Conservation (phyloP, 2,888 invertebrate species). For the Heliconius erato region DNA sequence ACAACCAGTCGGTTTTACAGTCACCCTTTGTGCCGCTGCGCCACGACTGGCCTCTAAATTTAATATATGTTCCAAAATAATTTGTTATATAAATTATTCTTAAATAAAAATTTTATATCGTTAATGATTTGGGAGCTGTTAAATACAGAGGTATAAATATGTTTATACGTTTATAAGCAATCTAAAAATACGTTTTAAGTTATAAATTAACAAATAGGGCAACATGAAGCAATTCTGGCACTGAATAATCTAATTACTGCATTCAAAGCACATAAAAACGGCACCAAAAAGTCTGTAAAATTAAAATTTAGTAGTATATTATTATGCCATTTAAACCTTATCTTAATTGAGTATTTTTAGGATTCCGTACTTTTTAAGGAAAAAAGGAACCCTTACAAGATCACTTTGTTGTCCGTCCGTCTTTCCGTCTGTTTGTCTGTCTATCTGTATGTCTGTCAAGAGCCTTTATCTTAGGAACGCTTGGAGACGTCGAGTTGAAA, state of each 20-base stretch:
- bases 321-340: not conserved
- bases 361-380: too few species aligned
- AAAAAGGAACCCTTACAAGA: too few species aligned
- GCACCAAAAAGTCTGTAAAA: not conserved
- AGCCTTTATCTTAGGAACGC: too few species aligned
- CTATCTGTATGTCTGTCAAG: too few species aligned
- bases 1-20: too few species aligned
- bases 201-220: not conserved
- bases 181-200: not conserved
- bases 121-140: not conserved
- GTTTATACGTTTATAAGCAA: not conserved
- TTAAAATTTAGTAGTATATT: not conserved
- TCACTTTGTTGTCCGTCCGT: too few species aligned
- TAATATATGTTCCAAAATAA: not conserved
- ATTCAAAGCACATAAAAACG: constrained; percentile 14
- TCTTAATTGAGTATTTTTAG: not conserved
- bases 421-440: too few species aligned
- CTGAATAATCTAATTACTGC: constrained; percentile 16
- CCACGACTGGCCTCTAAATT: too few species aligned
- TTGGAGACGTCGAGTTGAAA: too few species aligned
- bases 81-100: not conserved
- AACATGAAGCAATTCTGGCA: constrained; percentile 9
- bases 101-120: not conserved
- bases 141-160: not conserved
- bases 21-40: too few species aligned